Conservation (phyloP, 2,888 invertebrate genomes). For the Orthonevra nobilis region DNA sequence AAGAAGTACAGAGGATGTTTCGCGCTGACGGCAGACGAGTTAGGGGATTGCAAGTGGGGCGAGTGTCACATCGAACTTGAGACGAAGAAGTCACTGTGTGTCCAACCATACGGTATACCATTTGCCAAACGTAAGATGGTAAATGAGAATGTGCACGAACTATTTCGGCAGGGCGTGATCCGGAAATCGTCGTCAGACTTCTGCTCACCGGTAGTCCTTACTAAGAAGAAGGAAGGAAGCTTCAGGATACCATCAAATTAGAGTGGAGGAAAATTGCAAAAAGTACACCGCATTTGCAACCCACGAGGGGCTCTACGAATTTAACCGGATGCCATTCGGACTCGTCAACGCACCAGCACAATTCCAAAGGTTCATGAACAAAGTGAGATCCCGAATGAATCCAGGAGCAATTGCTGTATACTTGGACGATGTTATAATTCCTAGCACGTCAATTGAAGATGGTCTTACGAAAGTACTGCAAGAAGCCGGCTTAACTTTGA, state of each 20-base stretch:
- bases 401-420: slow-evolving; percentile 1
- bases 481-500: not conserved
- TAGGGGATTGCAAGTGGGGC: not conserved
- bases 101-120: too few species aligned
- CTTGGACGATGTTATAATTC: slow-evolving; percentile 1
- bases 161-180: too few species aligned
- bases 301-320: not conserved
- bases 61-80: not conserved
- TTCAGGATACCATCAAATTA: too few species aligned
- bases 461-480: not conserved
- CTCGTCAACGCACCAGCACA: slow-evolving; percentile 7
- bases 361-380: slow-evolving; percentile 2
- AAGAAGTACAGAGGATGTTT: too few species aligned
- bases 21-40: not conserved
- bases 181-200: too few species aligned
- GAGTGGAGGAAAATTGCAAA: too few species aligned
- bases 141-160: too few species aligned
- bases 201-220: too few species aligned
- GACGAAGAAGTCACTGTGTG: not conserved
- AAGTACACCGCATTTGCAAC: not conserved
- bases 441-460: not conserved
- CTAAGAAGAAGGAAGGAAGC: too few species aligned
- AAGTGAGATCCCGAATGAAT: not conserved
- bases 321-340: not conserved
- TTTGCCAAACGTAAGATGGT: too few species aligned